Evolutionary conservation across 2,888 invertebrate genomes (phyloP).

Genomic region (Callinectes sapidus): DNA sequence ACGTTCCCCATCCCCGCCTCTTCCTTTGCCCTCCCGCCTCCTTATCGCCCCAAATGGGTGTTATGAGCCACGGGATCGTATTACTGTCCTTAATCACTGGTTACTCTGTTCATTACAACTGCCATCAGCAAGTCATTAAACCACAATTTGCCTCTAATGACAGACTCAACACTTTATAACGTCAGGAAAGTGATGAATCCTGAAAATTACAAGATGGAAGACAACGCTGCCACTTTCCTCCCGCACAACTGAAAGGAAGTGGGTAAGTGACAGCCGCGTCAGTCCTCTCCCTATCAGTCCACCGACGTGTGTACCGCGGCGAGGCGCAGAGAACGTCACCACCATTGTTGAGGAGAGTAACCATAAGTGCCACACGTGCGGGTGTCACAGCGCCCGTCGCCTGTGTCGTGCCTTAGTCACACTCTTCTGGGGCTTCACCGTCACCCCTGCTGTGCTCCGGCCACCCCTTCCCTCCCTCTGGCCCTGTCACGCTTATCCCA

Average conservation of each 20-base stretch:
- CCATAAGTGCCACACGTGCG: constrained; percentile 22
- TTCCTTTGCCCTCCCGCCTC: neutral
- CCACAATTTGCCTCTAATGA: constrained; percentile 10
- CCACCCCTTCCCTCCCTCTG: neutral
- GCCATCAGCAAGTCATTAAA: neutral
- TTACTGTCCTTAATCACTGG: constrained; percentile 32
- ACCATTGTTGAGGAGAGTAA: neutral
- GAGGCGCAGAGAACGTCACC: constrained; percentile 1
- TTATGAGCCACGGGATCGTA: constrained; percentile 26
- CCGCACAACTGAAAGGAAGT: constrained; percentile 1
- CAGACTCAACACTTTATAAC: constrained; percentile 10
- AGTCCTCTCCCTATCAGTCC: constrained; percentile 23
- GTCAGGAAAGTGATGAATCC: constrained; percentile 32
- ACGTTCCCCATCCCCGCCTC: neutral
- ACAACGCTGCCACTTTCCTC: constrained; percentile 18
- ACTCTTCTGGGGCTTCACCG: neutral
- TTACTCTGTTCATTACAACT: constrained; percentile 12
- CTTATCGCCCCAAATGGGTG: constrained; percentile 18
- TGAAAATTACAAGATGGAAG: constrained; percentile 34
- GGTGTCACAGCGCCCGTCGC: neutral
- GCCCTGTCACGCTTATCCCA: neutral
- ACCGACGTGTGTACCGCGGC: neutral
- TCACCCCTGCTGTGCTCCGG: neutral
- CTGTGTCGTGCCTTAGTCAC: neutral
- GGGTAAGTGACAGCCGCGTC: constrained; percentile 22